These are phyloP conservation scores for Macrosiphum euphorbiae DNA, from an alignment of 2,888 invertebrate species.

Conservation along the genomic window DNA sequence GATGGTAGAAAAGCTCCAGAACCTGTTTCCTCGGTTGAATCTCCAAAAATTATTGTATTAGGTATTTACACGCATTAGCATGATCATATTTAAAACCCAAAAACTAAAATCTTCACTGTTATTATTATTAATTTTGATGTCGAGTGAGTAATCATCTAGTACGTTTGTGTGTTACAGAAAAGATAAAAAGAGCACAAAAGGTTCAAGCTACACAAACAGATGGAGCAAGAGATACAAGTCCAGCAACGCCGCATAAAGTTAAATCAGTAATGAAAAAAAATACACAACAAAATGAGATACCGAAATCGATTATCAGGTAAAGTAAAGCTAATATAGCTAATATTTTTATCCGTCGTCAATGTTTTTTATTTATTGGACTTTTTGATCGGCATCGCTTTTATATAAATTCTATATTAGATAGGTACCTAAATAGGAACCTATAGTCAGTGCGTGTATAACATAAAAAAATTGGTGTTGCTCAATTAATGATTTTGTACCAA, in stretches of 20 bases:
- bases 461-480: no score
- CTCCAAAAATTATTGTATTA: slow-evolving; percentile 70
- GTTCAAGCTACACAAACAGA: slow-evolving; percentile 95
- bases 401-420: neutral
- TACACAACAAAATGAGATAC: neutral
- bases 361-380: neutral
- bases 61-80: slow-evolving; percentile 69
- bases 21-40: slow-evolving; percentile 65
- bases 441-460: no score
- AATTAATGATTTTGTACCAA: no score
- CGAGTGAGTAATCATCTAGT: neutral
- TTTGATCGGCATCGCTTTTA: neutral
- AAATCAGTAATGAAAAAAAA: slow-evolving; percentile 49
- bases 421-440: no score
- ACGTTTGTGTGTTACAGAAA: slow-evolving; percentile 75
- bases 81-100: neutral
- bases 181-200: slow-evolving; percentile 84
- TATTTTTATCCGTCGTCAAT: neutral
- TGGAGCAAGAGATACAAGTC: slow-evolving; percentile 77
- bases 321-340: neutral
- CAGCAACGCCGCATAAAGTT: slow-evolving; percentile 79
- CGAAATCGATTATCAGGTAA: slow-evolving; percentile 22
- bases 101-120: neutral
- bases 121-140: neutral
- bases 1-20: slow-evolving; percentile 76